A percentile compares a stretch with the other conserved stretches of the same genome.
phyloP scores from a whole-genome alignment of 2,113 vertebrate genomes.

The Gnathochromis pfefferi region DNA sequence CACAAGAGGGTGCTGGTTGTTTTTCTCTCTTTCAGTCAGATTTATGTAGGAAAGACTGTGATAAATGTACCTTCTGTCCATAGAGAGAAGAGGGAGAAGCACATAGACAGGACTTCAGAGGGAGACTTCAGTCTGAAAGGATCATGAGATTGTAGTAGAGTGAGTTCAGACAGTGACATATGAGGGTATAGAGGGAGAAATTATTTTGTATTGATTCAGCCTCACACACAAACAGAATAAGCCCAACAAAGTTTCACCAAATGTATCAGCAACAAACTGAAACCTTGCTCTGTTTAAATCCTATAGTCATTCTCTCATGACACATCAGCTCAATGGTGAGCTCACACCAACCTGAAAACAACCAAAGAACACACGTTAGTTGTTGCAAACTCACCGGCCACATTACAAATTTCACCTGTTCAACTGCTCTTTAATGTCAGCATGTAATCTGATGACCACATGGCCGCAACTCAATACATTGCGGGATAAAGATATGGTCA shows the following conservation, averaged over 20 bases:
- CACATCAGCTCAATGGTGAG: background rate
- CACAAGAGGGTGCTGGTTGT: background rate
- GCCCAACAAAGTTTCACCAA: background rate
- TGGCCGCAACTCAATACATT: background rate
- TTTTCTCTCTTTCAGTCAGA: constrained; percentile 2
- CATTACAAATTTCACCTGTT: background rate
- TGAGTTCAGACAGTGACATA: background rate
- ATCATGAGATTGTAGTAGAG: background rate
- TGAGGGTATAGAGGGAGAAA: background rate
- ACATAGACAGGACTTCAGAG: background rate
- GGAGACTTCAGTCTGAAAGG: background rate
- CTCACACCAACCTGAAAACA: background rate
- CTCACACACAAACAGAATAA: background rate
- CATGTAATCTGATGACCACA: background rate
- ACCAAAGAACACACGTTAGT: background rate
- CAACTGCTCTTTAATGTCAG: background rate
- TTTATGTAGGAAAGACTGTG: background rate
- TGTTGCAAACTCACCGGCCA: fast-evolving
- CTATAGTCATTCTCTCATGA: background rate
- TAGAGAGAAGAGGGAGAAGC: background rate
- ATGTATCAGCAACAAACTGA: background rate
- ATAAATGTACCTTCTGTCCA: constrained; percentile 5
- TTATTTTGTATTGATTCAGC: background rate
- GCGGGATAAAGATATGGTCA: fast-evolving
- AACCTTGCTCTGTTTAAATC: background rate